phyloP scores from a whole-genome alignment of 2,888 invertebrate genomes.

The Eupsilia transversa region DNA sequence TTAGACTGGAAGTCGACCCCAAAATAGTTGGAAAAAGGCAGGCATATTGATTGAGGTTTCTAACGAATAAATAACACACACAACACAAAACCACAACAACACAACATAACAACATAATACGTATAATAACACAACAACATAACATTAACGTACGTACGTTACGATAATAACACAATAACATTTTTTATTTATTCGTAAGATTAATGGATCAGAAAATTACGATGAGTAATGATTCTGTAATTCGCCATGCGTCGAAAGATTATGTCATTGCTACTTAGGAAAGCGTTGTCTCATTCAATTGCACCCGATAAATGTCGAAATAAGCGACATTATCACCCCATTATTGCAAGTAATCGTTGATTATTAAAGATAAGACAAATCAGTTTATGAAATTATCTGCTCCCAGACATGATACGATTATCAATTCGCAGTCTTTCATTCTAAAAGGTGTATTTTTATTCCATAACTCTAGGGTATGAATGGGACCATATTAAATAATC shows the following conservation, averaged over 20 bases:
- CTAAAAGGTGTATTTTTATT: no score
- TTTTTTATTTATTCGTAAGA: not conserved
- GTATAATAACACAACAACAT: no score
- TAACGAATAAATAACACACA: no score
- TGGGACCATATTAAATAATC: no score
- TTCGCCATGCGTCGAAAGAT: not conserved
- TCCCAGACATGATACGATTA: not conserved
- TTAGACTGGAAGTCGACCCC: not conserved
- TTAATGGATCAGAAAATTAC: not conserved
- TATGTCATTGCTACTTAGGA: not conserved
- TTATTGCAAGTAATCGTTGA: constrained; percentile 10
- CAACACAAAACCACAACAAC: no score
- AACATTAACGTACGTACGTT: no score
- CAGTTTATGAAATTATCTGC: not conserved
- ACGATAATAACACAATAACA: no score
- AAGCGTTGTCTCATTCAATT: not conserved
- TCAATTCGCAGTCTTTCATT: not conserved
- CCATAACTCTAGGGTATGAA: no score
- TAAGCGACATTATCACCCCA: not conserved
- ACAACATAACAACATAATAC: no score
- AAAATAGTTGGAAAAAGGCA: not conserved
- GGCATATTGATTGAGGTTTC: not conserved
- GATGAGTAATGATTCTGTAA: not conserved
- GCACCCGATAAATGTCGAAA: no score
- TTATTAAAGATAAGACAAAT: constrained; percentile 1